A percentile compares a stretch with the other conserved stretches of the same genome.
These are phyloP conservation scores for Eueides isabella DNA, from an alignment of 1,140 invertebrate species.

Conservation along the genomic window DNA sequence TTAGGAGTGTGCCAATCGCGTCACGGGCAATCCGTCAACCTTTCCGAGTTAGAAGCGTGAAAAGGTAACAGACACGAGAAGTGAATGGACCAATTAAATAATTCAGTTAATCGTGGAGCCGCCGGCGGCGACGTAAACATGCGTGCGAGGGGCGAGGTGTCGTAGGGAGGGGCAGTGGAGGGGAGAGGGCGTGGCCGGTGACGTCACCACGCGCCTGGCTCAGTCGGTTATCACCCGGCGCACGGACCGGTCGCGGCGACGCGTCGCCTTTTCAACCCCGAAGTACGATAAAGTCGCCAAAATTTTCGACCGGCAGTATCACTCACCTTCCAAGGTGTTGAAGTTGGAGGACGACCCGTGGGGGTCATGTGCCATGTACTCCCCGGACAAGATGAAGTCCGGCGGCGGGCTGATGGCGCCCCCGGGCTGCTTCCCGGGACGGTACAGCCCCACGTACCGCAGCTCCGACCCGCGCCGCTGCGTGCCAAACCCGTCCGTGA, in stretches of 20 bases:
- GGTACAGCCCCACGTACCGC: constrained; percentile 80
- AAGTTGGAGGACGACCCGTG: constrained; percentile 82
- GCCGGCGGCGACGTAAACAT: constrained; percentile 76
- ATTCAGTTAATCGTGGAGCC: constrained; percentile 78
- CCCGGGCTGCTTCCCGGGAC: constrained; percentile 78
- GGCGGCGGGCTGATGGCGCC: constrained; percentile 79
- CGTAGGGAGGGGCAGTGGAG: constrained; percentile 42
- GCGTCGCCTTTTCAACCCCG: constrained; percentile 64
- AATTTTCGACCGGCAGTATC: constrained; percentile 82
- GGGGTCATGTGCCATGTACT: constrained; percentile 82
- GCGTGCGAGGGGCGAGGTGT: constrained; percentile 57
- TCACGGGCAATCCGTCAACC: constrained; percentile 67
- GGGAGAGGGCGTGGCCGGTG: constrained; percentile 74
- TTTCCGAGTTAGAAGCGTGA: constrained; percentile 72
- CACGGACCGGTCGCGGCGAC: constrained; percentile 66
- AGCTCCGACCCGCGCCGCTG: constrained; percentile 76
- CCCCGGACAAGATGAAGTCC: constrained; percentile 81
- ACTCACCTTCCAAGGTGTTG: constrained; percentile 82
- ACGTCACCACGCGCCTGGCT: constrained; percentile 63
- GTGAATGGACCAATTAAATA: constrained; percentile 81
- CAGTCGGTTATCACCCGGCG: constrained; percentile 76
- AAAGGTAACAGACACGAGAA: constrained; percentile 74
- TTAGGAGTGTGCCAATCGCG: constrained; percentile 65
- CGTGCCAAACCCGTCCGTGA: constrained; percentile 80
- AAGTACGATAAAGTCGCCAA: constrained; percentile 78